Evolutionary conservation across 1,140 invertebrate species (phyloP).

Genomic region (Temnothorax longispinosus): DNA sequence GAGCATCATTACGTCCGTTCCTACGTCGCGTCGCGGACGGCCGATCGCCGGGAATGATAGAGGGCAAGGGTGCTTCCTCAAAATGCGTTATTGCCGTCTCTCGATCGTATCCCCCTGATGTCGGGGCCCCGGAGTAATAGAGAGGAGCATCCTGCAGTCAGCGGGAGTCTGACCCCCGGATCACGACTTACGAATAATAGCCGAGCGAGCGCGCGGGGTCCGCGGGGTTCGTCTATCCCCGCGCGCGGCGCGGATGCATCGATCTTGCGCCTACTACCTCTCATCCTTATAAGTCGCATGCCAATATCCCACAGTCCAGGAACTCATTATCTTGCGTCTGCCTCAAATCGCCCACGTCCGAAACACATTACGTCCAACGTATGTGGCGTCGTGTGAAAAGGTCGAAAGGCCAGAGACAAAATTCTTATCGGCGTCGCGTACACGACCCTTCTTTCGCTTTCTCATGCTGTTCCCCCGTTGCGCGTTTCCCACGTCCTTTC

Average conservation of each 20-base stretch:
- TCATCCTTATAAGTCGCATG: slow-evolving; percentile 72
- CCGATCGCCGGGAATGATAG: slow-evolving; percentile 35
- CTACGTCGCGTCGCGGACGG: background rate
- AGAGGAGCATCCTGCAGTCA: slow-evolving; percentile 44
- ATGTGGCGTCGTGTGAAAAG: slow-evolving; percentile 51
- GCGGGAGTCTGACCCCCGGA: slow-evolving; percentile 64
- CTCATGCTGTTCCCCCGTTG: background rate
- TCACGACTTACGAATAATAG: slow-evolving; percentile 74
- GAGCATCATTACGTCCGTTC: slow-evolving; percentile 12
- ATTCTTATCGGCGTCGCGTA: slow-evolving; percentile 56
- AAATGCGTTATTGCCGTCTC: slow-evolving; percentile 65
- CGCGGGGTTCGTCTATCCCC: slow-evolving; percentile 60
- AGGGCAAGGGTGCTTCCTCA: slow-evolving; percentile 40
- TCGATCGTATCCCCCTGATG: slow-evolving; percentile 49
- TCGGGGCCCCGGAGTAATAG: slow-evolving; percentile 56
- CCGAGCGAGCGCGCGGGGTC: slow-evolving; percentile 27
- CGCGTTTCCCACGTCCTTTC: slow-evolving; percentile 8
- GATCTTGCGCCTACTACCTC: slow-evolving; percentile 61
- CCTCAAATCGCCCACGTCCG: slow-evolving; percentile 67
- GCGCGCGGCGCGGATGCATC: slow-evolving; percentile 54
- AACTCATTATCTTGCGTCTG: slow-evolving; percentile 69
- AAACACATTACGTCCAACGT: slow-evolving; percentile 54
- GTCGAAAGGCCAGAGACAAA: slow-evolving; percentile 59
- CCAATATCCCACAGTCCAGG: slow-evolving; percentile 60
- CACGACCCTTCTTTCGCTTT: slow-evolving; percentile 24